Base-by-base conservation (phyloP, 2,888 invertebrate species). In the Panzeria rudis region DNA sequence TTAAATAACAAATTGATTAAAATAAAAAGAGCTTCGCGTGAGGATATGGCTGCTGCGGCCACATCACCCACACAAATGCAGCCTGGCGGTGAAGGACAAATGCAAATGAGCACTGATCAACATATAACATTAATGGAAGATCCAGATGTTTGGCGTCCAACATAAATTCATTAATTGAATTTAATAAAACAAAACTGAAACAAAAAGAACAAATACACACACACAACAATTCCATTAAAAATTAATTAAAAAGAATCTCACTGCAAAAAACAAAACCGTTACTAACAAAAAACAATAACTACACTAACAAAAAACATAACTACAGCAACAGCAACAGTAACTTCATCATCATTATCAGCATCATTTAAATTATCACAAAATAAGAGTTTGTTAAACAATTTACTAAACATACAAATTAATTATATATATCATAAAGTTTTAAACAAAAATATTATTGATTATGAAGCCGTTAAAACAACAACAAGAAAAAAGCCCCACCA, bases 81-180 rank as follows among this genome's bases (percentile, higher is more conserved):
- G 90, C 93, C 94, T 89, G 94, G 95, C 88, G 91, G 89, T 83
- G 82, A 71, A 68, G 92, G 91, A 73, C 92, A 92, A 90, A 92
- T 92, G 92, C 92, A 89, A 89, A 90, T 92, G 91, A 89, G 91
- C 87, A 90, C 92, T 86, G 94, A 89, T 88, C 95, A 95, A 89
- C 95, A 94, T 93, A 95, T 96, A 91, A 97, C 97, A 86, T 95
- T 97, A 89, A 97, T 97, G 97, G 97, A 97, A 94, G 97, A 97
- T 94, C 97, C 97, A 86, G 97, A 97, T 94, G 97, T 97, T 91
- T 97, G 97, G 97, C 96, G 97, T 93, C 97, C 97, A 91, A 97
- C 97, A 95, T 97, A 97, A 96, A 94, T 93, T 88, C 84, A 82
- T 79, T 75, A 75, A 84, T 38, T 50, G 59, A 41, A 69, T 66